Conservation (phyloP, 1,140 invertebrate species). For the Drosophila lini region DNA sequence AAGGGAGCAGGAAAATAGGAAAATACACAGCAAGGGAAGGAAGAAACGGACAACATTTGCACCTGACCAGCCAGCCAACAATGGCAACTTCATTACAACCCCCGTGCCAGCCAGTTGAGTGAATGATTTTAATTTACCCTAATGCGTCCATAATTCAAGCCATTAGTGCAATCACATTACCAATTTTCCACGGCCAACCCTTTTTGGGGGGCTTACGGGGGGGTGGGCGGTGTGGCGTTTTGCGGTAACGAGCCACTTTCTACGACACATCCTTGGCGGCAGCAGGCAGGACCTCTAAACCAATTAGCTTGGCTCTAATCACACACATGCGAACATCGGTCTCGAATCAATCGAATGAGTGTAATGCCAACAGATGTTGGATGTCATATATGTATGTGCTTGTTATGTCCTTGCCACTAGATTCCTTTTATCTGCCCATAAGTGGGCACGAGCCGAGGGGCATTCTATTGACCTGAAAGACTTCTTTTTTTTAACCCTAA, state of each 20-base stretch:
- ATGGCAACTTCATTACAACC: slow-evolving; percentile 67
- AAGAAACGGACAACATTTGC: slow-evolving; percentile 53
- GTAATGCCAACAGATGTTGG: slow-evolving; percentile 40
- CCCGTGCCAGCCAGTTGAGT: slow-evolving; percentile 36
- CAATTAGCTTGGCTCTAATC: slow-evolving; percentile 35
- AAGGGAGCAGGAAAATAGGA: not conserved
- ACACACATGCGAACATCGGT: slow-evolving; percentile 31
- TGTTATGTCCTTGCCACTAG: not conserved
- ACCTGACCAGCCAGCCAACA: slow-evolving; percentile 68
- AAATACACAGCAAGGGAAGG: not conserved
- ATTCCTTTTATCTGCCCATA: not conserved
- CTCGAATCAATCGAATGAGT: slow-evolving; percentile 32
- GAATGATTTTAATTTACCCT: slow-evolving; percentile 83
- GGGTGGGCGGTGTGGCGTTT: slow-evolving; percentile 16
- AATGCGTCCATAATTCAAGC: slow-evolving; percentile 83
- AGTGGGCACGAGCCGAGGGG: not conserved
- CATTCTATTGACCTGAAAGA: not conserved
- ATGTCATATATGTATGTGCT: slow-evolving; percentile 1
- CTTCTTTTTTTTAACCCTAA: not conserved
- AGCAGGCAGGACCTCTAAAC: slow-evolving; percentile 30
- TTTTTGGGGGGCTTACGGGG: slow-evolving; percentile 23
- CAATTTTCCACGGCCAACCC: slow-evolving; percentile 70
- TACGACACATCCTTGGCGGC: slow-evolving; percentile 7
- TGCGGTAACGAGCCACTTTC: slow-evolving; percentile 28
- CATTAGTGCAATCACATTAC: slow-evolving; percentile 83